Evolutionary conservation across 2,113 vertebrate genomes (phyloP).

Genomic region (Smithornis capensis): DNA sequence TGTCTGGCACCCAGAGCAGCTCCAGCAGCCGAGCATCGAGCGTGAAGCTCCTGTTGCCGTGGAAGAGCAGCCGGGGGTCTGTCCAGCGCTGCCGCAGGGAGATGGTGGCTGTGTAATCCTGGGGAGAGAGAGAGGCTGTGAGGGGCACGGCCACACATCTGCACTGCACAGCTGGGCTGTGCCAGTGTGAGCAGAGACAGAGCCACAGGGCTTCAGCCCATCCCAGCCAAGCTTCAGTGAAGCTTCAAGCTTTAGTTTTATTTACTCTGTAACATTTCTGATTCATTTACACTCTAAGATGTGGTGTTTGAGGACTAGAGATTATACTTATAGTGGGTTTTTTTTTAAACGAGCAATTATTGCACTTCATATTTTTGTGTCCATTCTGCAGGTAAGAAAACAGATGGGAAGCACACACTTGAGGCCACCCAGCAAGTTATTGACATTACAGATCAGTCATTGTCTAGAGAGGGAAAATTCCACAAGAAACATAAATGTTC

Average conservation of each 20-base stretch:
- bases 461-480: neutral
- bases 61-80: constrained; percentile 84
- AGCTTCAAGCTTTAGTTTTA: neutral
- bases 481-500: rapidly evolving
- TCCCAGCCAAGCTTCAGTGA: neutral
- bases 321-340: neutral
- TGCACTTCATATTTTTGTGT: neutral
- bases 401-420: neutral
- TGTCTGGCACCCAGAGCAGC: constrained; percentile 91
- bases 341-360: neutral
- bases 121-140: neutral
- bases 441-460: neutral
- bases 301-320: neutral
- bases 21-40: constrained; percentile 87
- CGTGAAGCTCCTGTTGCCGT: constrained; percentile 86
- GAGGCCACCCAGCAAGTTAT: neutral
- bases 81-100: constrained; percentile 86
- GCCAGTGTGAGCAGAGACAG: neutral
- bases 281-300: neutral
- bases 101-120: constrained; percentile 92
- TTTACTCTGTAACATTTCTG: neutral
- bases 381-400: neutral
- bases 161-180: neutral
- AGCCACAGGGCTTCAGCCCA: neutral
- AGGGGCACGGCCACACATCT: neutral